Evolutionary conservation across 2,797 vertebrate genomes (phyloP), one percentile per base, ranked within the genome.

Genomic region (Amphiprion clarkii): DNA sequence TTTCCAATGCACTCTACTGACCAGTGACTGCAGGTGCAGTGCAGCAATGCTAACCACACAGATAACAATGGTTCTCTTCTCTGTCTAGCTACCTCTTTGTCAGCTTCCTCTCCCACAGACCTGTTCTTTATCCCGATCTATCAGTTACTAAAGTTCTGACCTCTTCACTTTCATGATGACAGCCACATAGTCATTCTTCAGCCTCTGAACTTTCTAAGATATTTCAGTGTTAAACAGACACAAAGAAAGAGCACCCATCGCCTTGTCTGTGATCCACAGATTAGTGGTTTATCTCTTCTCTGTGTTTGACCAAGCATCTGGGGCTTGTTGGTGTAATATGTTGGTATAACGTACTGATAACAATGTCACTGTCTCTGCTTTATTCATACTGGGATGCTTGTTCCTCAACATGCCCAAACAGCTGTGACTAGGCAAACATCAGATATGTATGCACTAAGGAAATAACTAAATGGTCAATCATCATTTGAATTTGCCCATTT

Each of bases 151-250:
- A 2, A 66, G 49, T 54, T 51, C 62, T 59, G 53, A 58, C 58
- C 59, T 72, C 54, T 44, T 71, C 1, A 1, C 54, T 76, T 23
- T 51, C 46, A 59, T 59, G 63, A 71, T 63, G 54, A 25, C 71
- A 56, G 40, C 53, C n/a, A 21, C 67, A 59, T 29, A 62, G 65
- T 29, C 52, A 70, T 57, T 79, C 23, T 55, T 69, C 64, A 53
- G 71, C 31, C 29, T 61, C n/a, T 74, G 42, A 69, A 68, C 68
- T 59, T 58, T 71, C 58, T 67, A 33, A 68, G 76, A 49, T 79
- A 52, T 76, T 79, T 73, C n/a, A 25, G 73, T 58, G 58, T 78
- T 54, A 56, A 70, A 55, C 71, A 67, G 67, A 61, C 74, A 76
- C 69, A 76, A 76, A 74, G 49, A 40, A 73, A 71, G 51, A 40